Evolutionary conservation across 1,140 invertebrate genomes (phyloP).

Genomic region (Bilobella aurantiaca): DNA sequence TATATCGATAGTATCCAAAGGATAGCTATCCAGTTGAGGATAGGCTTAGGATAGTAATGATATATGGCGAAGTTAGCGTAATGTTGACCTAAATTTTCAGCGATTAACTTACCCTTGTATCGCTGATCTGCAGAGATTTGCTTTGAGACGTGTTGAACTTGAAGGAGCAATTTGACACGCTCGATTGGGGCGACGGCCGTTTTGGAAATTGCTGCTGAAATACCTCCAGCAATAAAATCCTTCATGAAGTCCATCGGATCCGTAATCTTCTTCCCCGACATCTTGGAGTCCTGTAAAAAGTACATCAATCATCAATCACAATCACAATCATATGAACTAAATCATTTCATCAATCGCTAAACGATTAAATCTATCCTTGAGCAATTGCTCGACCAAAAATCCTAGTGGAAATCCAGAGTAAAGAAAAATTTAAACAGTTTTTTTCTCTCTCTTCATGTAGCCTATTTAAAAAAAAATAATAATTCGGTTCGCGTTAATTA

Average conservation of each 20-base stretch:
- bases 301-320: too few species aligned
- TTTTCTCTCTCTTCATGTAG: too few species aligned
- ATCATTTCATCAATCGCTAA: too few species aligned
- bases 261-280: slow-evolving; percentile 21
- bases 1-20: too few species aligned
- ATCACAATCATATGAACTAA: too few species aligned
- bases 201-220: slow-evolving; percentile 50
- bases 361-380: too few species aligned
- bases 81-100: slow-evolving; percentile 34
- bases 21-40: too few species aligned
- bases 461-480: too few species aligned
- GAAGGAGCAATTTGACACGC: slow-evolving; percentile 52
- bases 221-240: slow-evolving; percentile 47
- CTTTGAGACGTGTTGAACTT: slow-evolving; percentile 46
- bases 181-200: slow-evolving; percentile 51
- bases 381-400: too few species aligned
- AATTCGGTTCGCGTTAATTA: too few species aligned
- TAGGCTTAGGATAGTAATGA: neutral
- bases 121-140: slow-evolving; percentile 46
- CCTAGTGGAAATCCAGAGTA: too few species aligned
- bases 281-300: slow-evolving; percentile 11
- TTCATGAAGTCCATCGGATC: slow-evolving; percentile 42
- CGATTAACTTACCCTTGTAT: slow-evolving; percentile 43
- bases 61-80: slow-evolving; percentile 29
- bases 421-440: too few species aligned